A percentile compares a stretch with the other conserved stretches of the same genome.
Evolutionary conservation across 1,140 invertebrate genomes (phyloP).

Genomic region (Drosophila oshimai): DNA sequence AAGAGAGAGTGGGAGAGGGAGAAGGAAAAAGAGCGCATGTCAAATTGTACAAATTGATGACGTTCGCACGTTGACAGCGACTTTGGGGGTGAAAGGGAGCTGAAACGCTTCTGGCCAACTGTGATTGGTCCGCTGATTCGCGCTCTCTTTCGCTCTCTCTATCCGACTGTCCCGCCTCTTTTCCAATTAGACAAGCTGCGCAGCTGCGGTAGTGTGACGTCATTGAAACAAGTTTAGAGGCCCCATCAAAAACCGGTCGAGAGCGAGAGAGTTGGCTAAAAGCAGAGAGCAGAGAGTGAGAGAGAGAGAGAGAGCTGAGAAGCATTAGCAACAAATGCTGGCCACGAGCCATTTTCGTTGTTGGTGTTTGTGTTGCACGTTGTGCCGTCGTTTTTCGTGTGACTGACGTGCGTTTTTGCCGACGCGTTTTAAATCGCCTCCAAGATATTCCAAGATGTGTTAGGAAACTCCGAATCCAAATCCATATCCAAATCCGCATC

Average conservation of each 20-base stretch:
- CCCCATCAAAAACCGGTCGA: slow-evolving; percentile 54
- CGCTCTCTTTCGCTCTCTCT: slow-evolving; percentile 5
- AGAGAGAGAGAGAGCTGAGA: slow-evolving; percentile 13
- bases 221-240: slow-evolving; percentile 57
- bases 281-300: not conserved
- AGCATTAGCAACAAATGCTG: not conserved
- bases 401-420: slow-evolving; percentile 61
- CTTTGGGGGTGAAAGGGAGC: not conserved
- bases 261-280: not conserved
- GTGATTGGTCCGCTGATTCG: slow-evolving; percentile 18
- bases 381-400: slow-evolving; percentile 43
- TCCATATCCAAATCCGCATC: too few relatives aligned
- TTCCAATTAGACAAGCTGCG: slow-evolving; percentile 53
- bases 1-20: not conserved
- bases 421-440: slow-evolving; percentile 59
- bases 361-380: slow-evolving; percentile 74
- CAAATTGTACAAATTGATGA: slow-evolving; percentile 82
- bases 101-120: not conserved
- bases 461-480: not conserved
- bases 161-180: slow-evolving; percentile 49
- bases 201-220: slow-evolving; percentile 65
- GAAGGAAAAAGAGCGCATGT: slow-evolving; percentile 55
- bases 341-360: slow-evolving; percentile 49
- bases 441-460: slow-evolving; percentile 13
- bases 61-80: slow-evolving; percentile 76